Evolutionary conservation across 2,797 vertebrate species (phyloP), one percentile per base, ranked within the genome.

Genomic region (Emys orbicularis): DNA sequence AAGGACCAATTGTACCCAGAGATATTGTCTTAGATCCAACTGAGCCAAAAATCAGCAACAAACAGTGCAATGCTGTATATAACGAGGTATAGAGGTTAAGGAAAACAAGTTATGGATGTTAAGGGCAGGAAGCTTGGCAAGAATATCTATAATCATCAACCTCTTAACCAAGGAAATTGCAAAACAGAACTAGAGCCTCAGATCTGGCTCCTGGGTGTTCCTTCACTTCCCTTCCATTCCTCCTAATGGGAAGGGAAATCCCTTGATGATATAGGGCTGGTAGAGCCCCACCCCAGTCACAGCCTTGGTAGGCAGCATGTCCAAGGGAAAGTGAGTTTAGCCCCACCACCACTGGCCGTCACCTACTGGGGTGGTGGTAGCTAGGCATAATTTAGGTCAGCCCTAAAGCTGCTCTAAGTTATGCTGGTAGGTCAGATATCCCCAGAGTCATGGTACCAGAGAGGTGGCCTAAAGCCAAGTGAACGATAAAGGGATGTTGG

Each of bases 361-460:
- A 41, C 0, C 0, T 3, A 74, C 47, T 37, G 27, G 61, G 83
- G 27, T 89, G 92, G 79, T 93, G 72, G 87, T 16, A 83, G 92
- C 84, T 61, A 89, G 79, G 18, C 82, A 89, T 88, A 92, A 88
- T 82, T 61, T 81, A 77, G 47, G 91, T 85, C 37, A 90, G 80
- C 31, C 83, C 80, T 81, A 94, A 91, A 34, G 34, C 61, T 65
- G 7, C 34, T 57, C 56, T n/a, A 19, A 91, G 85, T 83, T 81
- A 76, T 85, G 34, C 31, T 65, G 84, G 68, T 44, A 88, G 84
- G 90, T 65, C 61, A 83, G 74, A 68, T 49, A 65, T 68, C 82
- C 12, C 79, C 79, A 88, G 91, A 76, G 37, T 93, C 81, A 61
- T 57, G 2, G 9, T 86, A 68, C 57, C 0, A 1, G 37, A 72